Evolutionary conservation across 2,888 invertebrate genomes (phyloP), one percentile per base, ranked within the genome.

Genomic region (Pocota personata): DNA sequence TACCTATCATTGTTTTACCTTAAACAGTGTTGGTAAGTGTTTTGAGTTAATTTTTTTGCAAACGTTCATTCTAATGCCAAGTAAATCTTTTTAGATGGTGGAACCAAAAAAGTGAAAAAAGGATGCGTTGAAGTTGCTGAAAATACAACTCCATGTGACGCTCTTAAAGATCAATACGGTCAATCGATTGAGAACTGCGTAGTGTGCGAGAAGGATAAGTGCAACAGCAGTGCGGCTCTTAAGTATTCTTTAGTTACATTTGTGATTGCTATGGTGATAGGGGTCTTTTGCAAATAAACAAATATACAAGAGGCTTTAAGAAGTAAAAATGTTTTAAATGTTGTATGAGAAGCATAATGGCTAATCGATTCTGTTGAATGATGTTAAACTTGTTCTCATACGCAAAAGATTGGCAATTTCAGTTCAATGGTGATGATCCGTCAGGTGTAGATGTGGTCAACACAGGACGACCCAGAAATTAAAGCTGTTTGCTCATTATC

Each of bases 61-160:
- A 48, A 14, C 14, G 2, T 19, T 48, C 3, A 10, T 7, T 21
- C 3, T 48, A 46, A 19, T 10, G 8, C 7, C 10, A 8, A 1
- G 2, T 16, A 16, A 43, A 48, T 21, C 4, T 10, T 48, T 40
- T 7, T 6, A 58, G 58, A 37, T n/a, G 58, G 58, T 58, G 24
- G 40, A 1, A 58, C 1, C 8, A 12, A 7, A 7, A 48, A 48
- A 12, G 21, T 10, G 10, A 19, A 48, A 1, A 82, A 58, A 14
- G 82, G 82, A 3, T 82, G 82, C 14, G n/a, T 82, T 37, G 62
- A 69, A 37, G 69, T 82, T 2, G 55, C 60, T 10, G 75, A 67
- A 12, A 46, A 62, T 12, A 46, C 46, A 27, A 19, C 0, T 0
- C 46, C 67, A 1, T 82, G 75, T 21, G 82, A 67, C 0, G 55